Conservation (phyloP, 1,140 invertebrate species). For the Drosophila nannoptera region DNA sequence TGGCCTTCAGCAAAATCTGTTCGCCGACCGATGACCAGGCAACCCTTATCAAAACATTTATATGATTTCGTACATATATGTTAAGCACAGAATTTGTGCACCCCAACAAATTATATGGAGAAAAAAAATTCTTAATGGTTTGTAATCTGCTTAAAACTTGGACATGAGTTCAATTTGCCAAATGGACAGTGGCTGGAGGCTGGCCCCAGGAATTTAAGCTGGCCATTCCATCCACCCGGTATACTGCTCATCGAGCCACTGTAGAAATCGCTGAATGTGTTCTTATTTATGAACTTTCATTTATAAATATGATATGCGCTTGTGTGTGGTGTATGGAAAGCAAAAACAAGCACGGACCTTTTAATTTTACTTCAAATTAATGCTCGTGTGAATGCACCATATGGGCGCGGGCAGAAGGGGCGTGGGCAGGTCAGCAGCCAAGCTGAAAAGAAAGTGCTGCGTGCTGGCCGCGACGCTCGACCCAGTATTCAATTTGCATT, state of each 20-base stretch:
- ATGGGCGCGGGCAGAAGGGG: not conserved
- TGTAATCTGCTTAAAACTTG: constrained; percentile 78
- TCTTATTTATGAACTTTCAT: constrained; percentile 69
- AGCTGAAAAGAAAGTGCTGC: constrained; percentile 28
- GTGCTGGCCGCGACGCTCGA: constrained; percentile 21
- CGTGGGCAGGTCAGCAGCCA: not conserved
- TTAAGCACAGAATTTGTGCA: constrained; percentile 64
- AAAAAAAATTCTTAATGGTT: constrained; percentile 74
- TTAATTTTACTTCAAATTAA: constrained; percentile 73
- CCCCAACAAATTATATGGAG: constrained; percentile 37
- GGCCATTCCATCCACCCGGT: not conserved
- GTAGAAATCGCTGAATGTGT: constrained; percentile 40
- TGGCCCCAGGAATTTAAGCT: constrained; percentile 50
- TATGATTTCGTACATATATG: constrained; percentile 71
- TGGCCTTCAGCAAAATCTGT: constrained; percentile 56
- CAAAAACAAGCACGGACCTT: constrained; percentile 29
- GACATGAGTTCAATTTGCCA: constrained; percentile 76
- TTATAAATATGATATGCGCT: constrained; percentile 23
- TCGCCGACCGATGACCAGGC: constrained; percentile 52
- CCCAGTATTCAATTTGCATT: constrained; percentile 66
- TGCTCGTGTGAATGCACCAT: constrained; percentile 34
- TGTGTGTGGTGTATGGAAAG: not conserved
- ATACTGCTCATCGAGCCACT: constrained; percentile 13
- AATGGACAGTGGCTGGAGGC: constrained; percentile 38
- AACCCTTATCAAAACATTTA: constrained; percentile 78